phyloP scores from a whole-genome alignment of 1,140 invertebrate genomes.

The Drosophila kepulauana region DNA sequence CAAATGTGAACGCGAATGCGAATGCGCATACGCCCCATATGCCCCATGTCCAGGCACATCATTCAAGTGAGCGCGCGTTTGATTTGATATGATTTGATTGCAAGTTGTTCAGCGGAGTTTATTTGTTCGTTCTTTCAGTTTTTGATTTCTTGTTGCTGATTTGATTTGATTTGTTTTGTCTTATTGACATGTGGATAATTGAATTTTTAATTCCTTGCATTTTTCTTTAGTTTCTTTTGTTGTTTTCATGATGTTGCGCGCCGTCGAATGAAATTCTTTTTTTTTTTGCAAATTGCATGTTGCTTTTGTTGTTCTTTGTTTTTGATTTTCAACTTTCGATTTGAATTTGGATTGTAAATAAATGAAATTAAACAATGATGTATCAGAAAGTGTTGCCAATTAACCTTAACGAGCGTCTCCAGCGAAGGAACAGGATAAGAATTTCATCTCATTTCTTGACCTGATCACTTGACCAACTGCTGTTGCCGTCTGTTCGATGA shows the following conservation, averaged over 20 bases:
- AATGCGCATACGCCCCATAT: slow-evolving; percentile 51
- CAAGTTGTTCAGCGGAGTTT: slow-evolving; percentile 50
- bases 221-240: slow-evolving; percentile 7
- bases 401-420: slow-evolving; percentile 12
- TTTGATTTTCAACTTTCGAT: slow-evolving; percentile 16
- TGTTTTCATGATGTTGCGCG: slow-evolving; percentile 14
- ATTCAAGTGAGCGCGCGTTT: slow-evolving; percentile 82
- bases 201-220: slow-evolving; percentile 21
- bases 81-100: slow-evolving; percentile 57
- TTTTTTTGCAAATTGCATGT: slow-evolving; percentile 58
- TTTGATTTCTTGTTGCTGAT: slow-evolving; percentile 13
- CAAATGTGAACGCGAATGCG: slow-evolving; percentile 39
- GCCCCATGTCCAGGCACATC: slow-evolving; percentile 63
- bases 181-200: slow-evolving; percentile 28
- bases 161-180: slow-evolving; percentile 15
- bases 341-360: slow-evolving; percentile 34
- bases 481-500: neutral
- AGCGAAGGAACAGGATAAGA: slow-evolving; percentile 11
- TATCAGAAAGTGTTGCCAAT: slow-evolving; percentile 41
- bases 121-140: slow-evolving; percentile 15
- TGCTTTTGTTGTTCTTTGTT: slow-evolving; percentile 61
- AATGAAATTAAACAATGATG: slow-evolving; percentile 44
- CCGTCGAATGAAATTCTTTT: slow-evolving; percentile 24
- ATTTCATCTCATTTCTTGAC: slow-evolving; percentile 36
- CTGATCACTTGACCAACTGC: neutral